A percentile compares a stretch with the other conserved stretches of the same genome.
These are phyloP conservation scores for Epicampocera succincta DNA, from an alignment of 2,888 invertebrate species.

Conservation along the genomic window DNA sequence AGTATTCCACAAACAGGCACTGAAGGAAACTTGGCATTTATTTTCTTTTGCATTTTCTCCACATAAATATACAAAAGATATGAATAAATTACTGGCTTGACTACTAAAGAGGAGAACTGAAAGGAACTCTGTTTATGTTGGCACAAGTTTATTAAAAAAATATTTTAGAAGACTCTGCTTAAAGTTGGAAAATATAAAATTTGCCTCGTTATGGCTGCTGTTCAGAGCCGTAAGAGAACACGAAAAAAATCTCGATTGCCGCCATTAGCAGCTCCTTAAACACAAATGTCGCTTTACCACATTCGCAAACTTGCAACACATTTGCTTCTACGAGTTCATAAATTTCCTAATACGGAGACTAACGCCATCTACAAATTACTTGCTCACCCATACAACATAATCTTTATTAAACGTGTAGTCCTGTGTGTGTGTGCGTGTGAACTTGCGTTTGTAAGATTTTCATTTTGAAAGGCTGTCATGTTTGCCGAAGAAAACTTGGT, in stretches of 20 bases:
- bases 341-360: slow-evolving; percentile 17
- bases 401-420: slow-evolving; percentile 40
- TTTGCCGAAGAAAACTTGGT: slow-evolving; percentile 52
- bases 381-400: slow-evolving; percentile 36
- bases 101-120: neutral
- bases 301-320: slow-evolving; percentile 36
- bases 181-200: slow-evolving; percentile 38
- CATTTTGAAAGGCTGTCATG: slow-evolving; percentile 58
- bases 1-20: slow-evolving; percentile 18
- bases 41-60: neutral
- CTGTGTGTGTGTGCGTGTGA: neutral
- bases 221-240: slow-evolving; percentile 4
- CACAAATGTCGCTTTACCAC: slow-evolving; percentile 66
- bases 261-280: slow-evolving; percentile 69
- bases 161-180: slow-evolving; percentile 39
- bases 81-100: slow-evolving; percentile 54
- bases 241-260: slow-evolving; percentile 60
- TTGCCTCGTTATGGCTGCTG: slow-evolving; percentile 21
- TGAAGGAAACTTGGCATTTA: neutral
- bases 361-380: slow-evolving; percentile 52
- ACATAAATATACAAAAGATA: slow-evolving; percentile 46
- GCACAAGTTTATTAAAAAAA: slow-evolving; percentile 15
- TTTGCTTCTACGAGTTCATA: neutral
- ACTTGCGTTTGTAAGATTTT: slow-evolving; percentile 15
- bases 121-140: neutral